Evolutionary conservation across 2,797 vertebrate genomes (phyloP), one percentile per base, ranked within the genome.

Genomic region (Mionectes olivaceus): DNA sequence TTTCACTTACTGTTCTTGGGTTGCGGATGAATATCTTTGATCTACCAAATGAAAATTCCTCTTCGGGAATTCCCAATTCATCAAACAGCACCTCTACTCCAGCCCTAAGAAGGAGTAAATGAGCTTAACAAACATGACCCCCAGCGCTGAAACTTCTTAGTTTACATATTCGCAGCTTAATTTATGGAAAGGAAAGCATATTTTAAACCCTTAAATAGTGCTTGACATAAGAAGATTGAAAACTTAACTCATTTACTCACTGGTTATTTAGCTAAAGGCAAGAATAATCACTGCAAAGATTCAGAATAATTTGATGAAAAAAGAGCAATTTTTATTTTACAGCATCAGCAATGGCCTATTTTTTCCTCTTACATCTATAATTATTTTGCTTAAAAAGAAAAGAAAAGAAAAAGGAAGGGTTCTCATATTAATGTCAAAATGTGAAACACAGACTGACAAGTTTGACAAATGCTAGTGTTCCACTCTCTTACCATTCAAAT

Each of bases 1-100:
- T 39, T 77, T 84, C 86, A 97, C 98, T 73, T 98, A 99, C 99
- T 88, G 99, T 99, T 98, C 99, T 98, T 61, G 99, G 99, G 97
- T 99, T 99, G 97, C 99, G 99, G 98, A 99, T 99, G 98, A 99
- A 99, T 97, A 99, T 99, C 98, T 99, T 99, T 77, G 99, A 99
- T 98, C 99, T 99, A 25, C 99, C 99, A 19, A 99, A 99, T 7
- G 99, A 98, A 84, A 98, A 99, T 86, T 99, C 99, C 82, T 99
- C 99, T 74, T 96, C 73, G 35, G 98, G 98, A 93, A 99, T 98
- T 95, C 98, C 97, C 94, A 99, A 95, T 95, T 99, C 98, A 37
- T 96, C 97, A 98, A 99, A 98, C 80, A 99, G 97, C 70, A 99
- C 99, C 95, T 99, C 98, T 69, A 99, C 99, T 74, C 99, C 99